Percentiles rank a stretch among this genome's conserved stretches.
Evolutionary conservation across 1,140 invertebrate genomes (phyloP).

Genomic region (Adoxophyes honmai): DNA sequence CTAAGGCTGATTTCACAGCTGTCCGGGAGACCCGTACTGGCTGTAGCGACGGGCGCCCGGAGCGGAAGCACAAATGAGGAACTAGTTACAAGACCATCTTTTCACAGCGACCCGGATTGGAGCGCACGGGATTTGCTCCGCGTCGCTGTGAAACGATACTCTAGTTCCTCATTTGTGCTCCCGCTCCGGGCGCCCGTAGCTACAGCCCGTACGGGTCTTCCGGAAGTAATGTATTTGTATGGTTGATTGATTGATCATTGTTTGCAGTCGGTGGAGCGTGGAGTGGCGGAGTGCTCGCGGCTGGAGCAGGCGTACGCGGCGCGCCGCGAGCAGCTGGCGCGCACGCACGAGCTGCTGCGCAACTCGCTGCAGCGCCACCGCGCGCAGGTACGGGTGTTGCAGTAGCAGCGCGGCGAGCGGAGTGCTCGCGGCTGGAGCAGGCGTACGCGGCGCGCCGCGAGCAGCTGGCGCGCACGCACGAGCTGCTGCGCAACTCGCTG

Average conservation of each 20-base stretch:
- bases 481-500: slow-evolving; percentile 83
- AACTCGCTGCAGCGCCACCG: slow-evolving; percentile 83
- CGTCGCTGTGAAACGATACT: no score
- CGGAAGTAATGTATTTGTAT: neutral
- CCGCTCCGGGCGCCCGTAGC: no score
- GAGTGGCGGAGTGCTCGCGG: slow-evolving; percentile 88
- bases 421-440: slow-evolving; percentile 85
- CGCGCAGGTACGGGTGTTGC: slow-evolving; percentile 84
- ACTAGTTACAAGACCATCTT: no score
- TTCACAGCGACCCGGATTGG: no score
- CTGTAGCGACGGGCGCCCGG: no score
- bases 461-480: slow-evolving; percentile 86
- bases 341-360: slow-evolving; percentile 87
- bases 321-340: slow-evolving; percentile 85
- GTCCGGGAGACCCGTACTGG: no score
- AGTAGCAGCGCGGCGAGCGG: slow-evolving; percentile 88
- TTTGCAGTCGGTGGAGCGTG: slow-evolving; percentile 87
- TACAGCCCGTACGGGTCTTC: no score
- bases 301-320: slow-evolving; percentile 86
- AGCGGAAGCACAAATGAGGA: no score
- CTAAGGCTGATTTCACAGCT: no score
- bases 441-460: slow-evolving; percentile 86
- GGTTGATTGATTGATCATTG: no score
- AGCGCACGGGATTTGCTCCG: no score
- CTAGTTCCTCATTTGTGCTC: no score